These are phyloP conservation scores for Tachystola acroxantha DNA, from an alignment of 2,888 invertebrate genomes.

Conservation along the genomic window DNA sequence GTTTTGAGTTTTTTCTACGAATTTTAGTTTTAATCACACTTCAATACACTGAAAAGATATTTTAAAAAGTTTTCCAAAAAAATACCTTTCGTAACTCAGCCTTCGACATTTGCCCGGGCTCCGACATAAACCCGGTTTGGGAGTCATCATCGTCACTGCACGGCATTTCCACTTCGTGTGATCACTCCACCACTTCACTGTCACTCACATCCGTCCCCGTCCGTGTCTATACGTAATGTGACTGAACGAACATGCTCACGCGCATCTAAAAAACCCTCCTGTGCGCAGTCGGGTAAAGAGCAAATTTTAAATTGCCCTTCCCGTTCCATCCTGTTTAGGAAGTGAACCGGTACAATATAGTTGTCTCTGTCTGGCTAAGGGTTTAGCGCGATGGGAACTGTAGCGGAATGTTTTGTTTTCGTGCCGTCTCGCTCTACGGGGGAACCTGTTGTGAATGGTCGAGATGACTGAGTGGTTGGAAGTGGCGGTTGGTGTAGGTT, in stretches of 20 bases:
- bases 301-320: constrained; percentile 61
- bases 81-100: constrained; percentile 83
- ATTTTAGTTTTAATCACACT: too few species aligned
- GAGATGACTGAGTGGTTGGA: constrained; percentile 31
- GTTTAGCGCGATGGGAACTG: constrained; percentile 59
- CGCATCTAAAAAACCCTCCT: constrained; percentile 39
- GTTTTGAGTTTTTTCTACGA: too few species aligned
- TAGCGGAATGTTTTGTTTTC: constrained; percentile 76
- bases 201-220: constrained; percentile 29
- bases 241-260: constrained; percentile 24
- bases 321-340: constrained; percentile 48
- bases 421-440: constrained; percentile 57
- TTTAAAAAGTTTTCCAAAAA: too few species aligned
- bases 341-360: constrained; percentile 26
- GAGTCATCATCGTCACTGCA: constrained; percentile 81
- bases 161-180: constrained; percentile 60
- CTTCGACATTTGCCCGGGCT: constrained; percentile 80
- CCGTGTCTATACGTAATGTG: constrained; percentile 25
- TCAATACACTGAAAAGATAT: too few species aligned
- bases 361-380: constrained; percentile 36
- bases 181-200: constrained; percentile 5
- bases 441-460: constrained; percentile 60
- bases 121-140: constrained; percentile 63
- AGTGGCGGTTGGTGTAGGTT: constrained; percentile 28
- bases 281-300: too few species aligned